A percentile compares a stretch with the other conserved stretches of the same genome.
phyloP scores from a whole-genome alignment of 2,888 invertebrate genomes.

The Lepidochrysops patricia region DNA sequence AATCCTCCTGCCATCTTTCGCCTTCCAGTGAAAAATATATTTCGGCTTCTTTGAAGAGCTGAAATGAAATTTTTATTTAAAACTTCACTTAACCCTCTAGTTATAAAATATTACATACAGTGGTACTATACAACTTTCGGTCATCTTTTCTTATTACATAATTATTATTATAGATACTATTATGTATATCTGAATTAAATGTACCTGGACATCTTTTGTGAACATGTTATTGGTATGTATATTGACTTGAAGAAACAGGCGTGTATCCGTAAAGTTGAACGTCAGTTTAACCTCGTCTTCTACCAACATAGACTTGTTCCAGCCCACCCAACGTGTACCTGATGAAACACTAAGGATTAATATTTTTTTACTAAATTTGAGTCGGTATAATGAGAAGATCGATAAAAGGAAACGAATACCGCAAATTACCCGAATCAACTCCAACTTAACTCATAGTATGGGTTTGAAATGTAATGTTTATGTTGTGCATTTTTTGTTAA shows the following conservation, averaged over 20 bases:
- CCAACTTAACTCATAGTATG: too few relatives aligned
- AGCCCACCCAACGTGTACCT: constrained; percentile 89
- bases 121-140: too few relatives aligned
- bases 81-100: too few relatives aligned
- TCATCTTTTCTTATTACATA: too few relatives aligned
- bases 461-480: too few relatives aligned
- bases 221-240: constrained; percentile 88
- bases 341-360: background rate
- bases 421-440: too few relatives aligned
- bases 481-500: too few relatives aligned
- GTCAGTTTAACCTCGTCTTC: constrained; percentile 80
- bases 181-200: too few relatives aligned
- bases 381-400: too few relatives aligned
- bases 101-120: background rate
- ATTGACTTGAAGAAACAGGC: constrained; percentile 82
- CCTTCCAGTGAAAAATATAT: constrained; percentile 89
- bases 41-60: constrained; percentile 84
- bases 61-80: constrained; percentile 22
- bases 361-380: too few relatives aligned
- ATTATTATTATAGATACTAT: too few relatives aligned
- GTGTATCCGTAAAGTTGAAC: constrained; percentile 85
- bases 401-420: too few relatives aligned
- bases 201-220: constrained; percentile 85
- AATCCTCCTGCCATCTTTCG: constrained; percentile 80
- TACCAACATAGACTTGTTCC: constrained; percentile 80